phyloP scores from a whole-genome alignment of 2,797 vertebrate genomes.

The Xenopus petersii region DNA sequence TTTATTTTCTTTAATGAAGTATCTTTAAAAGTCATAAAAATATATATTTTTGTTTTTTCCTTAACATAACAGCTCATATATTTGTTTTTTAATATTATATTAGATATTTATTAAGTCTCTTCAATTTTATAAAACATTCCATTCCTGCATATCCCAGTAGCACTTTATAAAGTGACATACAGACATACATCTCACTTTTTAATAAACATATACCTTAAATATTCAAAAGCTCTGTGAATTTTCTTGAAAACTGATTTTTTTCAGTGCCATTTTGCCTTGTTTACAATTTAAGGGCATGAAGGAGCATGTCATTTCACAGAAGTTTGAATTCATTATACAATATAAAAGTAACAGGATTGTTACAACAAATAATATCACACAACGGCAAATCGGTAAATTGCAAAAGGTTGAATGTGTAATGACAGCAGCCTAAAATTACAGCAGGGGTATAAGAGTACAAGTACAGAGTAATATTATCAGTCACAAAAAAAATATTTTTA shows the following conservation, averaged over 20 bases:
- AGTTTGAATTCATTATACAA: not conserved
- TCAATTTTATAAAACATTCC: too few relatives aligned
- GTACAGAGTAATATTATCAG: not conserved
- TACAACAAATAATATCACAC: conserved; percentile 10
- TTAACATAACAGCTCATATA: too few relatives aligned
- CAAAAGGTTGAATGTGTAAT: conserved; percentile 14
- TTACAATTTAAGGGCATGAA: not conserved
- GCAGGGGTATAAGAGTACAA: not conserved
- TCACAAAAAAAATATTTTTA: not conserved
- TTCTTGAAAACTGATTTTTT: not conserved
- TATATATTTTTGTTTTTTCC: too few relatives aligned
- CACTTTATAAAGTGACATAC: too few relatives aligned
- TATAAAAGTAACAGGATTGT: conserved; percentile 27
- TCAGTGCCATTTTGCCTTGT: not conserved
- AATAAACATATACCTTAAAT: too few relatives aligned
- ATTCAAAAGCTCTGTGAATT: not conserved
- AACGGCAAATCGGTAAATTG: conserved; percentile 18
- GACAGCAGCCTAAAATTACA: not conserved
- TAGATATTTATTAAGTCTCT: too few relatives aligned
- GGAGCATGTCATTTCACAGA: not conserved
- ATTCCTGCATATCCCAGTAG: too few relatives aligned
- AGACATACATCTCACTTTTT: too few relatives aligned
- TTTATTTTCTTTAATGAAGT: too few relatives aligned
- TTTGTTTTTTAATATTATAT: too few relatives aligned
- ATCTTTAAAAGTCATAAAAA: too few relatives aligned